Conservation (phyloP, 2,888 invertebrate genomes). For the Tenodera sinensis region DNA sequence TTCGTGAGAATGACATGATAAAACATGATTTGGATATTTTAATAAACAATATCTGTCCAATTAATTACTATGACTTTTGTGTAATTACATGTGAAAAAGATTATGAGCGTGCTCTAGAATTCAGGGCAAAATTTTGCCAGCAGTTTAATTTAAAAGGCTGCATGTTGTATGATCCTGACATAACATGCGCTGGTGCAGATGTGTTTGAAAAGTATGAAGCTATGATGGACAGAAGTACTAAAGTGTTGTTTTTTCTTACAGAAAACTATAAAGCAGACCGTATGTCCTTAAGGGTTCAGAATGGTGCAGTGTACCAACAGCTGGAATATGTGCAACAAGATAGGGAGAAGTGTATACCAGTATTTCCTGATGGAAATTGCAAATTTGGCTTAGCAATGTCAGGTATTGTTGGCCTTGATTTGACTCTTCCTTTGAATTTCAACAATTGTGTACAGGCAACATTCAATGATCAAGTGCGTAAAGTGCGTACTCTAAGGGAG, state of each 20-base stretch:
- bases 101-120: background rate
- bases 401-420: constrained; percentile 1
- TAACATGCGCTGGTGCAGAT: background rate
- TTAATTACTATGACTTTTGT: constrained; percentile 1
- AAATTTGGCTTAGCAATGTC: background rate
- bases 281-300: background rate
- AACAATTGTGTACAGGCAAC: background rate
- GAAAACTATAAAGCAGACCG: constrained; percentile 1
- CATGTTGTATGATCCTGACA: background rate
- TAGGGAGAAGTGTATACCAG: constrained; percentile 3
- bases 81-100: background rate
- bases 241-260: constrained; percentile 4
- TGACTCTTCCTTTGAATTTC: background rate
- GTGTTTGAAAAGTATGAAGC: constrained; percentile 2
- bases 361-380: background rate
- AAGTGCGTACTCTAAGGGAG: background rate
- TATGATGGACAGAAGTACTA: constrained; percentile 8
- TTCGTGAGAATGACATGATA: background rate
- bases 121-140: background rate
- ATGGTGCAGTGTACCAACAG: constrained; percentile 8
- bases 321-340: background rate
- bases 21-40: background rate
- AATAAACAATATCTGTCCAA: background rate
- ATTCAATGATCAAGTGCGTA: background rate
- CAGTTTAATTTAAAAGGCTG: background rate